A percentile compares a stretch with the other conserved stretches of the same genome.
These are phyloP conservation scores for Zeus faber DNA, from an alignment of 2,113 vertebrate species.

Conservation along the genomic window DNA sequence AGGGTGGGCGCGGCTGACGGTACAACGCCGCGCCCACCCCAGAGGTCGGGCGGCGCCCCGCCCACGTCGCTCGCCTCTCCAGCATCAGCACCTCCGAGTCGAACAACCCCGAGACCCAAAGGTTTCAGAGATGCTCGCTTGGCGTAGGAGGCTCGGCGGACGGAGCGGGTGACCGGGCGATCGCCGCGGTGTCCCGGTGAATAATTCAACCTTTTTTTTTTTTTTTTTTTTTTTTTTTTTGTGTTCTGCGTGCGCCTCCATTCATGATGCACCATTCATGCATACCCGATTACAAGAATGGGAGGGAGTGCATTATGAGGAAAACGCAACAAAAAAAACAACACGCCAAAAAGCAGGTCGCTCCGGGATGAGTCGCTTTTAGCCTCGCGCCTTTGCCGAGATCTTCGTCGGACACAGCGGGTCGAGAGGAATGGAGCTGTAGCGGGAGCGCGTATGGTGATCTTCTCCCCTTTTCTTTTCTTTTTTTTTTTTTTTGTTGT, in stretches of 20 bases:
- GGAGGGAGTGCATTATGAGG: constrained; percentile 48
- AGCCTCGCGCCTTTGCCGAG: background rate
- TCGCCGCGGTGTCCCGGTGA: background rate
- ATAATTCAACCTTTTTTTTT: constrained; percentile 2
- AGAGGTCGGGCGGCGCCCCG: constrained; percentile 66
- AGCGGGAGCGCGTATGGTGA: background rate
- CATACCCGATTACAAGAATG: constrained; percentile 48
- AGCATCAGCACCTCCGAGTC: constrained; percentile 73
- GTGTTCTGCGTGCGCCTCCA: constrained; percentile 47
- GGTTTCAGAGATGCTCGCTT: constrained; percentile 43
- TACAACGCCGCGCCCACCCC: constrained; percentile 30
- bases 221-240: constrained; percentile 1
- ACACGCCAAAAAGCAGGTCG: constrained; percentile 1
- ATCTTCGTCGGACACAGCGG: background rate
- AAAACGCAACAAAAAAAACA: constrained; percentile 45
- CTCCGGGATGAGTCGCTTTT: too few relatives aligned
- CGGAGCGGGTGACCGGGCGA: background rate
- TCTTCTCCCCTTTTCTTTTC: background rate
- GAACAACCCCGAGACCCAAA: constrained; percentile 52
- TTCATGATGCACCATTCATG: constrained; percentile 68
- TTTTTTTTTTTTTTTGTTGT: too few relatives aligned
- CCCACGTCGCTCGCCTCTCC: constrained; percentile 43
- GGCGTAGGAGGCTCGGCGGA: constrained; percentile 15
- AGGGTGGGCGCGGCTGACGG: constrained; percentile 1
- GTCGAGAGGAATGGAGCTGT: constrained; percentile 54